These are phyloP conservation scores for Phortica variegata DNA, from an alignment of 1,140 invertebrate species.

Conservation along the genomic window DNA sequence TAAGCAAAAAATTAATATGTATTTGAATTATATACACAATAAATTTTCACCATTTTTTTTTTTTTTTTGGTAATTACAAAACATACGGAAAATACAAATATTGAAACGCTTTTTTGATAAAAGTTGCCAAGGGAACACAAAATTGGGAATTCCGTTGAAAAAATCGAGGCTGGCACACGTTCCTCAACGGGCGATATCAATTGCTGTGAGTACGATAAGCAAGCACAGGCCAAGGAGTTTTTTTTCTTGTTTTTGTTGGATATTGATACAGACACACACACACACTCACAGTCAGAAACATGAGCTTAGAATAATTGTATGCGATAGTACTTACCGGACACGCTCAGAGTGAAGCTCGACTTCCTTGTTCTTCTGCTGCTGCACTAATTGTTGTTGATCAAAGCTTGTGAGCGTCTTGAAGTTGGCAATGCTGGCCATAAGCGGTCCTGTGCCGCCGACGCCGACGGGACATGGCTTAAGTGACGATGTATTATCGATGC, in stretches of 20 bases:
- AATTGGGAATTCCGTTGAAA: too few species aligned
- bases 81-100: too few species aligned
- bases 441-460: neutral
- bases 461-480: conserved; percentile 24
- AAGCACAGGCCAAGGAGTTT: neutral
- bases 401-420: conserved; percentile 60
- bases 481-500: conserved; percentile 7
- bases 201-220: too few species aligned
- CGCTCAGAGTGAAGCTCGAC: conserved; percentile 79
- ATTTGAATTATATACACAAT: neutral
- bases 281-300: neutral
- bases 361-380: conserved; percentile 61
- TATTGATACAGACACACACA: too few species aligned
- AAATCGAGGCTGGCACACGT: too few species aligned
- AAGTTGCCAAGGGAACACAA: neutral
- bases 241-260: neutral
- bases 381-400: conserved; percentile 59
- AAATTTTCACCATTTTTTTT: neutral
- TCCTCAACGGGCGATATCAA: too few species aligned
- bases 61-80: neutral
- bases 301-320: neutral
- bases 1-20: conserved; percentile 22
- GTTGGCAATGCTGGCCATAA: conserved; percentile 40
- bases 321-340: conserved; percentile 67
- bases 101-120: too few species aligned